Evolutionary conservation across 2,888 invertebrate genomes (phyloP), one percentile per base, ranked within the genome.

Genomic region (Parthenolecanium corni): DNA sequence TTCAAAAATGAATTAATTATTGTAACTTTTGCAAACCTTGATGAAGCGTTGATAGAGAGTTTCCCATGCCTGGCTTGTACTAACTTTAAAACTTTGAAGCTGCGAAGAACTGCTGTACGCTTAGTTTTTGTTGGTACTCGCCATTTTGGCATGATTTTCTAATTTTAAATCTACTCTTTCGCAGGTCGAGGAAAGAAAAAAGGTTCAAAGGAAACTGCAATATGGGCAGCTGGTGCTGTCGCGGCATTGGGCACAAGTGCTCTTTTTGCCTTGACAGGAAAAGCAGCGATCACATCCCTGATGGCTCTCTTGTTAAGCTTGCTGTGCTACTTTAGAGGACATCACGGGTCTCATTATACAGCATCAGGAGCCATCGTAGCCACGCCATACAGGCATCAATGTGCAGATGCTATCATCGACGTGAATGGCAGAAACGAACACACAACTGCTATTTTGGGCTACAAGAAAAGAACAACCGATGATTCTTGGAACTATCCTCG

Each of bases 251-350:
- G 88, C 1, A 82, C 88, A 65, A 89, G 88, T 65, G 88, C 86
- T 9, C 73, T 89, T 38, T 88, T 89, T 25, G 78, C 89, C 49
- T 73, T 89, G 58, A 88, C 89, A 44, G 89, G 89, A 68, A 89
- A 89, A 74, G 89, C 89, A 40, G 74, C 89, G 67, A 87, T 89
- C 69, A 85, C 89, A 40, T 87, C 88, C 66, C 88, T 89, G 72
- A 74, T 89, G 68, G 89, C 89, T 0, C 74, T 89, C 64, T 86
- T 89, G 1, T 75, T 89, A 61, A 88, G 89, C 65, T 86, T 84
- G 67, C 87, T 89, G 21, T 68, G 66, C n/a, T 67, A 67, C 16
- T 52, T 68, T 46, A 66, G 66, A 42, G 67, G 56, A 2, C 51
- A 68, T 21, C 65, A 66, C 2, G 53, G 52, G 12, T 62, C 58